Base-by-base conservation (phyloP, 2,888 invertebrate genomes). In the Spilosoma lubricipeda region DNA sequence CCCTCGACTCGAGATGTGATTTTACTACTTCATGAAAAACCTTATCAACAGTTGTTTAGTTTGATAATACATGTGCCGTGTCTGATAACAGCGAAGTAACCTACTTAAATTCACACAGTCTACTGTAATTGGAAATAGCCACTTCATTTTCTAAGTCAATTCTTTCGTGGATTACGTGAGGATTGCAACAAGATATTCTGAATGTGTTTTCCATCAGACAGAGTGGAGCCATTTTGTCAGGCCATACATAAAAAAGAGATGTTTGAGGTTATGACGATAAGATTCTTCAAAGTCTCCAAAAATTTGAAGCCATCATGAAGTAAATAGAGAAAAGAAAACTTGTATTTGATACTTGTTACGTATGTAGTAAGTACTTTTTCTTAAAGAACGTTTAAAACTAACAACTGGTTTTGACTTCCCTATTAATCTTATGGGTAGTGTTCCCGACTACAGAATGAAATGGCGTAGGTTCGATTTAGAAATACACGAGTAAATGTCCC, bases 1-100 rank as follows among this genome's bases (percentile, higher is more conserved):
- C 83, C 82, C 68, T 27, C 68, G 78, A 83, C 83, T 70, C 52
- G 23, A 76, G 77, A 85, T 77, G 76, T 77, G 69, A 72, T 56
- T 81, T 81, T 81, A 65, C 64, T 30, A 74, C 56, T 76, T 39
- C 13, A 30, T 67, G 71, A 78, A 74, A 67, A 76, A 77, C 72
- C 66, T 78, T 82, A 82, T 77, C 76, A 42, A 48, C 15, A 13
- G 30, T 70, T 72, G 65, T 39, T n/a, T 45, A 36, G 30, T 73
- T n/a, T 27, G 76, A 76, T 77, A 74, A 68, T 33, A 27, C 52
- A n/a, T 74, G 74, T 64, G 71, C 36, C 48, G 48, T 71, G 66
- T 71, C 30, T 52, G 59, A 72, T 80, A 69, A 64, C 52, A 68
- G 56, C 65, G 65, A 70, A 75, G 18, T 67, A 63, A 63, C 30